Base-by-base conservation (phyloP, 2,888 invertebrate species). In the Scaptomyza reducta region DNA sequence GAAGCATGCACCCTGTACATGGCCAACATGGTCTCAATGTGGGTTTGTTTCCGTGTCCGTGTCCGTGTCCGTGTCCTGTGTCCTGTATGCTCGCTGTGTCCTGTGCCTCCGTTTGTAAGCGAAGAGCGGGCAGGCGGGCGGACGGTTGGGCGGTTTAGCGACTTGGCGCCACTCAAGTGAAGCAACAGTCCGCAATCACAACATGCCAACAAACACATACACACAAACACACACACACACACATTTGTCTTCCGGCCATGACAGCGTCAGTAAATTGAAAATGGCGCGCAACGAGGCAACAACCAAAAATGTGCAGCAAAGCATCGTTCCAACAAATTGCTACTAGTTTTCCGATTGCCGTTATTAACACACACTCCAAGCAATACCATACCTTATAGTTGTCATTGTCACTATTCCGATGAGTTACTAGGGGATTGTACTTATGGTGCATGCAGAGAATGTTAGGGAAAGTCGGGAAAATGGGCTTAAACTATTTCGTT, bases 221-320 rank as follows among this genome's bases (percentile, higher is more conserved):
- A 29, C 61, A 38, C 65, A 57, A 7, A 29, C 42, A 31, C 53
- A 54, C 35, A 31, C 61, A 33, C 63, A 56, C 9, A 56, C 50
- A 71, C 79, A 86, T 86, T 80, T 74, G 78, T 83, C 87, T 83
- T 83, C 70, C 76, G 81, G 77, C 70, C 71, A 70, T 86, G 83
- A 86, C 83, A 83, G 77, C 83, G 63, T 66, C 84, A 76, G 83
- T 86, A 83, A 86, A 86, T 83, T 86, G 83, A 83, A 86, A 80
- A 83, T 68, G 79, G 79, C 82, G 74, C 63, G 41, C 63, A 61
- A 57, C 58, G 50, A 65, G 59, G 65, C 67, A 35, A 31, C 51
- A 40, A 16, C 64, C 42, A 38, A 47, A 82, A 76, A 65, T 72
- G 72, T 69, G 63, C 65, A 62, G 54, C 54, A 59, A 49, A 42